phyloP scores from a whole-genome alignment of 1,140 invertebrate species.

The Leptopilina boulardi region DNA sequence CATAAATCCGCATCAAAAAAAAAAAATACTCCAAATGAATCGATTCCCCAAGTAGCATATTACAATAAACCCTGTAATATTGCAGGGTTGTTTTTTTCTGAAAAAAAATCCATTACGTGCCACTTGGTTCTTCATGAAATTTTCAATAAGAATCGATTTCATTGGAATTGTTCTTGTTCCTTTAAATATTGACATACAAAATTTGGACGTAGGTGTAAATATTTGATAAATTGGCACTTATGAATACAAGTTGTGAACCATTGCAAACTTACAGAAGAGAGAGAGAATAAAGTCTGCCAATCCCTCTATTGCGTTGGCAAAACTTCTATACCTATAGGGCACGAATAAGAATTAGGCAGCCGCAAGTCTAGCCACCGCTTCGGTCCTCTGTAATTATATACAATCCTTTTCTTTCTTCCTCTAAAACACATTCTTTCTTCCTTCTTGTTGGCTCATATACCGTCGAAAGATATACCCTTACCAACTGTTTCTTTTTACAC shows the following conservation, averaged over 20 bases:
- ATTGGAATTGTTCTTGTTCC: too few species aligned
- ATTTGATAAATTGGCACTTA: not conserved
- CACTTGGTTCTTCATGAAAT: too few species aligned
- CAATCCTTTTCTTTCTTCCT: constrained; percentile 57
- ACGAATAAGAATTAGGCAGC: constrained; percentile 68
- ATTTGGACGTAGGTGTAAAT: too few species aligned
- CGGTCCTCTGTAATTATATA: constrained; percentile 65
- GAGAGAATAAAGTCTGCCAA: constrained; percentile 52
- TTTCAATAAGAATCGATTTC: too few species aligned
- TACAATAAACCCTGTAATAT: too few species aligned
- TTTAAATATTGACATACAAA: too few species aligned
- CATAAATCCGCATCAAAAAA: too few species aligned
- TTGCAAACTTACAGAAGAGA: constrained; percentile 1
- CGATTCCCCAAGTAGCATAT: too few species aligned
- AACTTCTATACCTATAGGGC: constrained; percentile 61
- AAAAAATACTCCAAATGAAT: too few species aligned
- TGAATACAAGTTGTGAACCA: too few species aligned
- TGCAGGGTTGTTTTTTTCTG: too few species aligned
- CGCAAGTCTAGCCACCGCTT: constrained; percentile 68
- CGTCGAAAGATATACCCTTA: constrained; percentile 41
- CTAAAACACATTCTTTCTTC: constrained; percentile 43
- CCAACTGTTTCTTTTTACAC: constrained; percentile 43
- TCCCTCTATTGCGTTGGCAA: constrained; percentile 56
- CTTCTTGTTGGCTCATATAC: constrained; percentile 43
- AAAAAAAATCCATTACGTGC: too few species aligned